Base-by-base conservation (phyloP, 2,113 vertebrate species). In the Hemicordylus capensis region DNA sequence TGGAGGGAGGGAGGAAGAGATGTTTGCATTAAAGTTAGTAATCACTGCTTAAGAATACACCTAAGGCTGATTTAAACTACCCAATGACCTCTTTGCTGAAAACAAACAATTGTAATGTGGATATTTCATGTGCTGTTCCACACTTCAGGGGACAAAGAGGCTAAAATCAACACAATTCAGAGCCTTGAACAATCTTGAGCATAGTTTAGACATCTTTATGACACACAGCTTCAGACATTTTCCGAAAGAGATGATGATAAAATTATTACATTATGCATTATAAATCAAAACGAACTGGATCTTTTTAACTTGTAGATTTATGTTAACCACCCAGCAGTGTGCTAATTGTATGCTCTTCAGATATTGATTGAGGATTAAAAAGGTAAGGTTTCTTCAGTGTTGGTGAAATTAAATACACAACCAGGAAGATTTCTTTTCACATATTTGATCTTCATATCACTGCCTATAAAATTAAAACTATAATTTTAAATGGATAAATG, bases 251-350 rank as follows among this genome's bases (percentile, higher is more conserved):
- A 76, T 1, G 69, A 91, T 89, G 93, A 91, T 90, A 92, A 93
- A 93, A 94, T 92, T 92, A 94, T 93, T 90, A 90, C 91, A 89
- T 91, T 89, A 69, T 85, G 82, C 86, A 86, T 95, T 95, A 95
- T 93, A 95, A 95, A 95, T 94, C 93, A 93, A 91, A 95, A 89
- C 88, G 88, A 96, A 95, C 85, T 93, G 88, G 90, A 63, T 83
- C 93, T 93, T 91, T 94, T 96, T 95, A 95, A 95, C 93, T 92
- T 93, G 94, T 88, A 96, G 95, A 96, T 96, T 96, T 96, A 95
- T 96, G 96, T 92, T 95, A 96, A 96, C 93, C 95, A 93, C 89
- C 84, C 91, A 92, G 92, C 77, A 92, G 93, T 93, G 94, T 95
- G 93, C 94, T 95, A 96, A 96, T 95, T 94, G 94, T 87, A 85